Conservation (phyloP, 2,113 vertebrate genomes). For the Crypturellus undulatus region DNA sequence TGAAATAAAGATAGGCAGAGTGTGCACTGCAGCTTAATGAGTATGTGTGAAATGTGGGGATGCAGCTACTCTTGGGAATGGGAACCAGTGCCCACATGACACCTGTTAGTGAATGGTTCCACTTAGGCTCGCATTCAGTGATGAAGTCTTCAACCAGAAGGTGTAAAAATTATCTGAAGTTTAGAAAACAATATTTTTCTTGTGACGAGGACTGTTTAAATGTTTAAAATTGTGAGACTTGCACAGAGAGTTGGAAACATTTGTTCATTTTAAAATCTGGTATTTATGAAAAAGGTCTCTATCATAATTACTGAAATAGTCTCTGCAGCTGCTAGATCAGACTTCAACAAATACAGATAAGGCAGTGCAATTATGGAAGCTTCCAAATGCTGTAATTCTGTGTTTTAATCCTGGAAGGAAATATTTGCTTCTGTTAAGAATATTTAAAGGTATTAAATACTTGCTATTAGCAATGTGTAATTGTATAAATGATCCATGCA, state of each 20-base stretch:
- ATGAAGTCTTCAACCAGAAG: not conserved
- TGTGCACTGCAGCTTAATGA: not conserved
- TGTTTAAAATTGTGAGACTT: not conserved
- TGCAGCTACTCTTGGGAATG: not conserved
- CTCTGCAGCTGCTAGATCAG: not conserved
- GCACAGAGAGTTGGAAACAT: not conserved
- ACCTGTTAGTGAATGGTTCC: not conserved
- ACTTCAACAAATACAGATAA: constrained; percentile 2
- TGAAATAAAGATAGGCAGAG: not conserved
- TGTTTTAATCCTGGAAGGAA: not conserved
- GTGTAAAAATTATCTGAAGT: not conserved
- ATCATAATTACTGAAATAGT: not conserved
- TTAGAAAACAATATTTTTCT: not conserved
- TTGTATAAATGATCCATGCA: not conserved
- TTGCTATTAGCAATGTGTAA: not conserved
- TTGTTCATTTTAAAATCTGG: not conserved
- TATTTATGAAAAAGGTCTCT: rapidly evolving
- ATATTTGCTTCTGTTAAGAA: not conserved
- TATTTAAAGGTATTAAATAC: not conserved
- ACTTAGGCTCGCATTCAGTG: not conserved
- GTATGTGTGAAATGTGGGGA: not conserved
- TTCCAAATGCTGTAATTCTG: not conserved
- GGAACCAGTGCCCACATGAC: rapidly evolving
- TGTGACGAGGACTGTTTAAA: not conserved
- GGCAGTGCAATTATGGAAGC: not conserved